Evolutionary conservation across 2,888 invertebrate genomes (phyloP).

Genomic region (Phania funesta): DNA sequence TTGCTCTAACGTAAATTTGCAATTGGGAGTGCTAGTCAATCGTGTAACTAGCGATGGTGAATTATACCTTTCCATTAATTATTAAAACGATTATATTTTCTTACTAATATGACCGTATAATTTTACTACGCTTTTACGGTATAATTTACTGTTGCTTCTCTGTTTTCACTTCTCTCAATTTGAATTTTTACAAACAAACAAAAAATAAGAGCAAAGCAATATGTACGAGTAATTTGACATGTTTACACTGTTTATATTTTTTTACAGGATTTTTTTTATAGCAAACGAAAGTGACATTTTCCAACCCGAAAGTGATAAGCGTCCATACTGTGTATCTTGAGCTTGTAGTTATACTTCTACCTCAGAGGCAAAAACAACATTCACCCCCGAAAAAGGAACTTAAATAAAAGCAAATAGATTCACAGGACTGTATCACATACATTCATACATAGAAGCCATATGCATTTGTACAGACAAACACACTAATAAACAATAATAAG

Average conservation of each 20-base stretch:
- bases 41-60: too few species aligned
- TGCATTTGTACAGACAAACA: neutral
- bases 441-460: neutral
- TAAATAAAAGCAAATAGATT: neutral
- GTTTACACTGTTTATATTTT: neutral
- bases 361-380: constrained; percentile 56
- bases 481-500: neutral
- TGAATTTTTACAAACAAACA: neutral
- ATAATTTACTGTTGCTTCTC: constrained; percentile 38
- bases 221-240: neutral
- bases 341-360: constrained; percentile 57
- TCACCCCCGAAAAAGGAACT: neutral
- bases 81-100: neutral
- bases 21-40: too few species aligned
- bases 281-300: constrained; percentile 11
- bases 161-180: neutral
- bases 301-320: constrained; percentile 8
- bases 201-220: neutral
- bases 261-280: neutral
- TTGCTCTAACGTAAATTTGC: too few species aligned
- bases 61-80: too few species aligned
- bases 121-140: constrained; percentile 41
- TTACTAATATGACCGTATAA: neutral
- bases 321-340: neutral
- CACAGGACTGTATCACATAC: too few species aligned